Evolutionary conservation across 2,113 vertebrate species (phyloP), one percentile per base, ranked within the genome.

Genomic region (Gorsachius goisagi): DNA sequence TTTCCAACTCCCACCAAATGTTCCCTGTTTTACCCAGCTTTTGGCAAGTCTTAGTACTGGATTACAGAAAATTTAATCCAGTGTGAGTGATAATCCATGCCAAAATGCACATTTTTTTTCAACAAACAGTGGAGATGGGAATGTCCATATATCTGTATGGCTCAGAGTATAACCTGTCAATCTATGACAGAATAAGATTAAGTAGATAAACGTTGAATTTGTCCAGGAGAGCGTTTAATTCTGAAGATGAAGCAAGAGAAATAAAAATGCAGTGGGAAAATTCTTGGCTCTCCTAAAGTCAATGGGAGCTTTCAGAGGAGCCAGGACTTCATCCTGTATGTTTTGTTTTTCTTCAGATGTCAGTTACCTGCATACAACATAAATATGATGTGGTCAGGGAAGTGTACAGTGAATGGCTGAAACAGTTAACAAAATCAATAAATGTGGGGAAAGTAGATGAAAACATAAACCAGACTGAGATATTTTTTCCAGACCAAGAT

Each of bases 391-490:
- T 86, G 84, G 90, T 95, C 60, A 90, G 69, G 93, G 44, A 81
- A 92, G 74, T 56, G 79, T 78, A 83, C 44, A 90, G 53, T 68
- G 97, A 93, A 96, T 35, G 28, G 75, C 90, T 97, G 94, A 97
- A 97, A 96, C 68, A 91, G 93, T 96, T 98, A 97, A 97, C 85
- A 95, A 97, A 96, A 97, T 97, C 96, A 95, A 95, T 94, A 97
- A 97, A 96, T 83, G 79, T 89, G 76, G 93, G 44, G 89, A 96
- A 95, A 97, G 85, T 52, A 97, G 94, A 96, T 85, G 94, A 96
- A 97, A 98, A 97, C 93, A 97, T 96, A 98, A 98, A 97, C 97
- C 97, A 98, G 97, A 97, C 95, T 95, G 92, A 98, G 96, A 88
- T 83, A 90, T 80, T 97, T 97, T 97, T 97, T 97, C 96, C 97